Conservation (phyloP, 2,113 vertebrate species). For the Pelmatolapia mariae region DNA sequence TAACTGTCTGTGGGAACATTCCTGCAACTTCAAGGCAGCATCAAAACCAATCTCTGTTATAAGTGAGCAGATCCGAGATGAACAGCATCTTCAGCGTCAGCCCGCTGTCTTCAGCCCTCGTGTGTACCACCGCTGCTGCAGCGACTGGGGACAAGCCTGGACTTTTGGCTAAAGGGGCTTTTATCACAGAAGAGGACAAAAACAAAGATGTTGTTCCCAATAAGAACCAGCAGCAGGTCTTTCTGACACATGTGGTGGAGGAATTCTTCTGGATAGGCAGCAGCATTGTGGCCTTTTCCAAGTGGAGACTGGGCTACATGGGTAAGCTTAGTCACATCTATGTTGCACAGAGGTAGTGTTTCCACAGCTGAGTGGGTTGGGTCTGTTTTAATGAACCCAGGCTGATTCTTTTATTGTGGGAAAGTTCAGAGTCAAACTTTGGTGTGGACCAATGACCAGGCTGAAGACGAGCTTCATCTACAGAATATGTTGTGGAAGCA, state of each 20-base stretch:
- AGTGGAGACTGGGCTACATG: slow-evolving; percentile 79
- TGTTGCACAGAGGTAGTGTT: background rate
- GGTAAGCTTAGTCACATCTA: slow-evolving; percentile 73
- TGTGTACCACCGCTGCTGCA: background rate
- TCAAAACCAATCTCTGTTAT: background rate
- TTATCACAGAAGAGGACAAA: background rate
- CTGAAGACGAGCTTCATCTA: background rate
- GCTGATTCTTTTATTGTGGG: background rate
- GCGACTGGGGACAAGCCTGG: slow-evolving; percentile 40
- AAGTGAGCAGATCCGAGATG: slow-evolving; percentile 29
- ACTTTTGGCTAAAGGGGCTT: slow-evolving; percentile 41
- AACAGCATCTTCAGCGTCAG: slow-evolving; percentile 10
- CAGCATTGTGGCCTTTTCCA: slow-evolving; percentile 71
- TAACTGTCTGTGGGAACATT: background rate
- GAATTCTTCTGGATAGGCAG: slow-evolving; percentile 83
- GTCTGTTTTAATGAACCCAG: background rate
- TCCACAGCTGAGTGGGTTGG: background rate
- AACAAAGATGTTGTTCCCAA: background rate
- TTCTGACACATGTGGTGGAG: slow-evolving; percentile 68
- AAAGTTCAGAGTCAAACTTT: background rate
- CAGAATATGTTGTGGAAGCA: background rate
- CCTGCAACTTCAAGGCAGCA: background rate
- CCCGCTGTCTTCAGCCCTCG: slow-evolving; percentile 29
- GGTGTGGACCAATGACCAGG: background rate
- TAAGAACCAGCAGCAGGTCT: slow-evolving; percentile 52